These are phyloP conservation scores for Listronotus bonariensis DNA, from an alignment of 1,140 invertebrate species.

Conservation along the genomic window DNA sequence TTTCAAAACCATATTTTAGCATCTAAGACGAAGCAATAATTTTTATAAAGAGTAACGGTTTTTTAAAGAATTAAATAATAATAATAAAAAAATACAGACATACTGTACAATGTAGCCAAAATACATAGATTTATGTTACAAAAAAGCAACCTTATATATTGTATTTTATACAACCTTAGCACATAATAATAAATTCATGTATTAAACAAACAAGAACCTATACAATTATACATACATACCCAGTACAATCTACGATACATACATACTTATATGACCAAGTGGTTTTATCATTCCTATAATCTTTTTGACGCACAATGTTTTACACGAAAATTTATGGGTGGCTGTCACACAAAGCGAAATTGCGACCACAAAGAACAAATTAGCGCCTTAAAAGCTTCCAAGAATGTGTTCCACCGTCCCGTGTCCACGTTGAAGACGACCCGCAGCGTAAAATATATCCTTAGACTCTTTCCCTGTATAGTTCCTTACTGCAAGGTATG, in stretches of 20 bases:
- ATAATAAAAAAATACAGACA: no score
- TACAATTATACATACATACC: no score
- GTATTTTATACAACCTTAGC: no score
- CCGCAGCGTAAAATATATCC: conserved; percentile 42
- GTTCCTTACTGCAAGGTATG: conserved; percentile 21
- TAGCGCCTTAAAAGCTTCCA: conserved; percentile 41
- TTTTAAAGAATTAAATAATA: no score
- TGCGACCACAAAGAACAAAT: conserved; percentile 39
- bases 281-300: conserved; percentile 32
- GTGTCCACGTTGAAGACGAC: conserved; percentile 35
- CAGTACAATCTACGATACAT: background rate
- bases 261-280: conserved; percentile 18
- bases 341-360: conserved; percentile 33
- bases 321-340: conserved; percentile 22
- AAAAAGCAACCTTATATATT: no score
- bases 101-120: no score
- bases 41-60: no score
- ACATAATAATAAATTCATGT: no score
- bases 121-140: no score
- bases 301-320: conserved; percentile 24
- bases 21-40: no score
- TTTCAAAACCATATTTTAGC: no score
- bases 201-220: no score
- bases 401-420: conserved; percentile 30
- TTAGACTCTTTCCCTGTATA: conserved; percentile 24